Base-by-base conservation (phyloP, 2,797 vertebrate genomes). In the Setipinna tenuifilis region DNA sequence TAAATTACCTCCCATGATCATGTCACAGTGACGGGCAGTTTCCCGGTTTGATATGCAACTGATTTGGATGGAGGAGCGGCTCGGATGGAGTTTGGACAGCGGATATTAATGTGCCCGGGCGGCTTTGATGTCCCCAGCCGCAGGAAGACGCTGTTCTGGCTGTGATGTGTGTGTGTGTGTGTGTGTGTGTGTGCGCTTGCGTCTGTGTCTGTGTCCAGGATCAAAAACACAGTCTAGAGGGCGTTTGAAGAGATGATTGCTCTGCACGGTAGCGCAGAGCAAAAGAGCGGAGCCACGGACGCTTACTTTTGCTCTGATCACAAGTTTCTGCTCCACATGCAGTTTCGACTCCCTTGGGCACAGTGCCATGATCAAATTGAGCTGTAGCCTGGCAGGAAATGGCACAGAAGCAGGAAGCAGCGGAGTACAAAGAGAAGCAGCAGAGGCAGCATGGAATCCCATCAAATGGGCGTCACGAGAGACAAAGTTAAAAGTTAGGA, bases 141-240 rank as follows among this genome's bases (percentile, higher is more conserved):
- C 23, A 9, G 62, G 62, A 65, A 25, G 23, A 65, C 12, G 23
- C 9, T 9, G 10, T 6, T 28, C 62, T 28, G 23, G 10, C 62
- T 65, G 62, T 65, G 62, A 65, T 65, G 62, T 65, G 57, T 62
- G 41, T 65, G 83, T 85, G 31, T 44, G 50, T 41, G 50, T 80
- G 25, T 41, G 50, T 50, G 41, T 75, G 83, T 35, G 28, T 17
- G 28, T 17, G 68, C 17, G 28, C 16, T 1, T 68, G 62, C 25
- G 61, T 71, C 25, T 71, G 28, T 71, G 23, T 68, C 10, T 75
- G 68, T 75, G 65, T 71, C 7, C 23, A 62, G 9, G 61, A 62
- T 62, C 62, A 28, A 65, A 61, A 61, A 28, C 9, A 12, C n/a
- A 65, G 23, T 65, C 62, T 65, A 65, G 62, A 14, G 62, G 62